These are phyloP conservation scores for Aphodius sticticus DNA, from an alignment of 2,888 invertebrate species.

Conservation along the genomic window DNA sequence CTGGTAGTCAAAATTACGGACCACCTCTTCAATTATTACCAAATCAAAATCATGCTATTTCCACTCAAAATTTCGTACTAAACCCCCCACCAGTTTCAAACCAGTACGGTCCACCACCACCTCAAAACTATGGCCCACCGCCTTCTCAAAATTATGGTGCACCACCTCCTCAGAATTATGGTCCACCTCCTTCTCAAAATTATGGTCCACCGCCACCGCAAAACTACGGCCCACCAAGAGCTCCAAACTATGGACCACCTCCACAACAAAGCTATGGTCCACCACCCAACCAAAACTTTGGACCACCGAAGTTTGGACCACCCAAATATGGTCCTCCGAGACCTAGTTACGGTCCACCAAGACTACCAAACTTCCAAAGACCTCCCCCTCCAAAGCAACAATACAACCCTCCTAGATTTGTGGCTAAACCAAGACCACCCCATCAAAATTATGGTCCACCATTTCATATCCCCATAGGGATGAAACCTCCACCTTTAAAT, in stretches of 20 bases:
- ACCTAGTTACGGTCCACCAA: constrained; percentile 39
- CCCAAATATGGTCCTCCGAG: constrained; percentile 40
- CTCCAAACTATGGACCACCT: constrained; percentile 33
- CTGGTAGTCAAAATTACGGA: constrained; percentile 38
- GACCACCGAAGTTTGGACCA: constrained; percentile 43
- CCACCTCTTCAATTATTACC: constrained; percentile 51
- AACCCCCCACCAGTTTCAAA: constrained; percentile 44
- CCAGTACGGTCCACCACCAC: constrained; percentile 47
- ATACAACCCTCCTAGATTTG: constrained; percentile 36
- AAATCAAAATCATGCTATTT: constrained; percentile 27
- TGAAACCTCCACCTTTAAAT: constrained; percentile 44
- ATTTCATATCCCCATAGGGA: constrained; percentile 30
- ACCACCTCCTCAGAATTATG: constrained; percentile 6
- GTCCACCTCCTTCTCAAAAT: constrained; percentile 20
- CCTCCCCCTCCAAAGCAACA: constrained; percentile 30
- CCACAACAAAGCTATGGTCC: constrained; percentile 29
- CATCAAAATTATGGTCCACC: constrained; percentile 40
- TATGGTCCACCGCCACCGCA: constrained; percentile 17
- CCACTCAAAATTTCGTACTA: neutral
- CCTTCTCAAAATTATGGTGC: constrained; percentile 23
- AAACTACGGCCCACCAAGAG: constrained; percentile 31
- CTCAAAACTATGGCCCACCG: constrained; percentile 29
- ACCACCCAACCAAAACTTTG: constrained; percentile 45
- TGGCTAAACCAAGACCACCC: constrained; percentile 38
- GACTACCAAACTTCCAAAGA: constrained; percentile 38